Base-by-base conservation (phyloP, 2,797 vertebrate species). In the Cynodonichthys magdalenae region DNA sequence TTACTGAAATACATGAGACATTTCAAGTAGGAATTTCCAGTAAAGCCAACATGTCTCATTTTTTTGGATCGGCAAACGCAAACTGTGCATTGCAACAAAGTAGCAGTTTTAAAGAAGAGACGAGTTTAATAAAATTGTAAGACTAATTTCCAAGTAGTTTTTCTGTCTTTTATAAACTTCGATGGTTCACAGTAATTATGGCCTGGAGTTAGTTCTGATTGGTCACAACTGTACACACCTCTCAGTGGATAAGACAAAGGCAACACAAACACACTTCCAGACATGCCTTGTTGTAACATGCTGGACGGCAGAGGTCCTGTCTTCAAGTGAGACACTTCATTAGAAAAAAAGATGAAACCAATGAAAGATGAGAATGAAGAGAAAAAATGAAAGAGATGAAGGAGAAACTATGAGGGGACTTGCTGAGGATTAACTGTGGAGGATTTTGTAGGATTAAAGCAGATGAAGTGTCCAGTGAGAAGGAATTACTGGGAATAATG, bases 361-460 rank as follows among this genome's bases (percentile, higher is more conserved):
- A 60, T 31, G n/a, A 52, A 59, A 67, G 46, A 20, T 45, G 45
- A 24, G 47, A 15, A 29, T 14, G 47, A 49, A 31, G 18, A 24
- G 28, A 8, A 29, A 53, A 45, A 12, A 39, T 48, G 14, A 3
- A 51, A 52, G 53, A 64, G 75, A 77, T 80, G 60, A 78, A 79
- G 72, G 63, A 62, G 34, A 59, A 66, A 77, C 64, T 74, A 81
- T 65, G 48, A 60, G 44, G 20, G 36, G 56, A 69, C 59, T 65
- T 59, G 63, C 58, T 15, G 5, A 28, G 69, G 70, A 85, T 82
- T 75, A 84, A 31, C 69, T 63, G 54, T 1, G 27, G 63, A 20
- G 74, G 77, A 83, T 82, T 82, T 71, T 2, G 34, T 29, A 48
- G 76, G 75, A 83, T 83, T 80, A 83, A 66, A 80, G 34, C 50